phyloP scores from a whole-genome alignment of 2,113 vertebrate genomes.

The Alosa alosa region DNA sequence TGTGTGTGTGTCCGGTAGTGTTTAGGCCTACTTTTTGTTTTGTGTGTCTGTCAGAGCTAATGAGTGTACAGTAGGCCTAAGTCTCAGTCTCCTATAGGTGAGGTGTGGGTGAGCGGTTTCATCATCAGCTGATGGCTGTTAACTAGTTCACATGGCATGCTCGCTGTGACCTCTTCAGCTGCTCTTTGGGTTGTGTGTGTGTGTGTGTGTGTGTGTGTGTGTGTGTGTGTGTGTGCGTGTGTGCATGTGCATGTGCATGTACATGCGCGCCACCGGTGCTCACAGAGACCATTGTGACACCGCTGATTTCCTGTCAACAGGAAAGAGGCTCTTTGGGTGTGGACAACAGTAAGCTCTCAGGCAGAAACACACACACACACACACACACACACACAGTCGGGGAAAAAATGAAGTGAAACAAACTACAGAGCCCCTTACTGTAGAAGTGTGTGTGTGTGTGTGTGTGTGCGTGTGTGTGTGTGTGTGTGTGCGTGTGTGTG shows the following conservation, averaged over 20 bases:
- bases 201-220: not conserved
- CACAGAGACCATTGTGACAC: not conserved
- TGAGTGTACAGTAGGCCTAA: no score
- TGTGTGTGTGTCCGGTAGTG: not conserved
- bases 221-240: not conserved
- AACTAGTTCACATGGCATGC: no score
- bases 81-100: no score
- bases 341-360: no score
- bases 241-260: not conserved
- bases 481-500: no score
- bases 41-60: no score
- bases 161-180: no score
- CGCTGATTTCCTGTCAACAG: not conserved
- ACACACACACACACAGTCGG: not conserved
- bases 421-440: no score
- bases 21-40: not conserved
- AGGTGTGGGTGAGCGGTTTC: no score
- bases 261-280: not conserved
- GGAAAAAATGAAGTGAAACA: not conserved
- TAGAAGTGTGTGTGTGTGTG: no score
- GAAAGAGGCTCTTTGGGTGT: not conserved
- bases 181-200: not conserved
- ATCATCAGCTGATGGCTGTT: no score
- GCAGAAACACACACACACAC: not conserved
- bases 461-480: no score